These are phyloP conservation scores for Fragum whitleyi DNA, from an alignment of 2,888 invertebrate species.

Conservation along the genomic window DNA sequence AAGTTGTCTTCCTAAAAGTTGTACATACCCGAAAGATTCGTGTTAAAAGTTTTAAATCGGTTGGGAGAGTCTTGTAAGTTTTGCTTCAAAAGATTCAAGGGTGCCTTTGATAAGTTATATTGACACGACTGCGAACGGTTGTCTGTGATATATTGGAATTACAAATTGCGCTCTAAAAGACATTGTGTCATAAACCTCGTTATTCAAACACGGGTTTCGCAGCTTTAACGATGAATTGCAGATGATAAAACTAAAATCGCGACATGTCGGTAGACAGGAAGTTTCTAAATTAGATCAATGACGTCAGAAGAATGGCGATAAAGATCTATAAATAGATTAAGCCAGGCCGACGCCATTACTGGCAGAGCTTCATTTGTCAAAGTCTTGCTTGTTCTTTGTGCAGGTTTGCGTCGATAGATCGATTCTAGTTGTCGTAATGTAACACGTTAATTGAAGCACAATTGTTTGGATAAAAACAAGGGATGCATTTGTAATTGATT, in stretches of 20 bases:
- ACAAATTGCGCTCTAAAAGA: neutral
- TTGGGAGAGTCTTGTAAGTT: too few relatives aligned
- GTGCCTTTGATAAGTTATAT: too few relatives aligned
- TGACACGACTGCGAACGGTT: too few relatives aligned
- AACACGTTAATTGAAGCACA: neutral
- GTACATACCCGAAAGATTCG: too few relatives aligned
- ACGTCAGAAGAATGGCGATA: slow-evolving; percentile 5
- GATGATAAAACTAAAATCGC: slow-evolving; percentile 3
- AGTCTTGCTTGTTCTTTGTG: neutral
- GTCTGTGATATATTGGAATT: neutral
- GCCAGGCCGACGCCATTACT: neutral
- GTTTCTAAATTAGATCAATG: slow-evolving; percentile 5
- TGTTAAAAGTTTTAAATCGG: too few relatives aligned
- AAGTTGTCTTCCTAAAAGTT: too few relatives aligned
- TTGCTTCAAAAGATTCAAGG: too few relatives aligned
- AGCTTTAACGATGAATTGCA: neutral
- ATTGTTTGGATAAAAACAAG: too few relatives aligned
- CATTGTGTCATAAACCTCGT: neutral
- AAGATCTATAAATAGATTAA: slow-evolving; percentile 14
- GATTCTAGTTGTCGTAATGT: neutral
- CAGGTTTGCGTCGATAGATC: neutral
- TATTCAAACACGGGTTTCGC: neutral
- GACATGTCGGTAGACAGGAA: slow-evolving; percentile 1
- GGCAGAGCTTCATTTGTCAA: neutral
- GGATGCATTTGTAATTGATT: too few relatives aligned